A percentile compares a stretch with the other conserved stretches of the same genome.
Evolutionary conservation across 2,113 vertebrate genomes (phyloP).

Genomic region (Mionectes macconnelli): DNA sequence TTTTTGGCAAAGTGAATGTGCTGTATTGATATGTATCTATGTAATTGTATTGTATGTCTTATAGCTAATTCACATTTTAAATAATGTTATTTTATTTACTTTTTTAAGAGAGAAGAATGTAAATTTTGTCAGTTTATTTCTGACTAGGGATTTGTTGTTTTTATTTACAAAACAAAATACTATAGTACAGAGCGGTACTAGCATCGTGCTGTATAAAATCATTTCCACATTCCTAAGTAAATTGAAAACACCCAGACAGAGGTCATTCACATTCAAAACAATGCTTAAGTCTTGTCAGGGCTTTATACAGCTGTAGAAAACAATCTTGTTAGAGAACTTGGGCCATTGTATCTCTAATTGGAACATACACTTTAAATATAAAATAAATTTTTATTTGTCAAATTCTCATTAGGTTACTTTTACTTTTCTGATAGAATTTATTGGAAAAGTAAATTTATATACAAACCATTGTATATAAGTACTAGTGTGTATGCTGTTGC

Average conservation of each 20-base stretch:
- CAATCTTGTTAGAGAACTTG: constrained; percentile 37
- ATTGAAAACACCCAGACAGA: constrained; percentile 63
- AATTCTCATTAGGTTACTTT: constrained; percentile 50
- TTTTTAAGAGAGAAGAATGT: constrained; percentile 89
- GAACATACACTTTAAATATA: constrained; percentile 59
- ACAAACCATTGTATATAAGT: constrained; percentile 43
- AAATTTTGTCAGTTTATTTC: constrained; percentile 86
- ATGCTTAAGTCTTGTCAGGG: constrained; percentile 45
- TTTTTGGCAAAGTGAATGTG: constrained; percentile 95
- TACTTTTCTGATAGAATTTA: constrained; percentile 53
- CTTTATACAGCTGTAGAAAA: constrained; percentile 58
- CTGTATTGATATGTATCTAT: constrained; percentile 94
- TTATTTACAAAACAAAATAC: constrained; percentile 78
- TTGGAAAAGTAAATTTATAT: constrained; percentile 63
- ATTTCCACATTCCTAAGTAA: constrained; percentile 77
- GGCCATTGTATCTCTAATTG: constrained; percentile 29
- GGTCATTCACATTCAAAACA: constrained; percentile 53
- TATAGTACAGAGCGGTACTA: constrained; percentile 78
- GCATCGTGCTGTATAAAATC: constrained; percentile 77
- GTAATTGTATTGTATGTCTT: constrained; percentile 94
- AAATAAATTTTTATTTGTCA: constrained; percentile 65
- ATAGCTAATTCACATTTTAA: constrained; percentile 90
- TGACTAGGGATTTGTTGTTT: constrained; percentile 79
- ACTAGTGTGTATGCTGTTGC: constrained; percentile 40
- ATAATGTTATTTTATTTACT: constrained; percentile 89